Percentiles rank a stretch among this genome's conserved stretches.
Evolutionary conservation across 2,797 vertebrate species (phyloP).

Genomic region (Astyanax mexicanus): DNA sequence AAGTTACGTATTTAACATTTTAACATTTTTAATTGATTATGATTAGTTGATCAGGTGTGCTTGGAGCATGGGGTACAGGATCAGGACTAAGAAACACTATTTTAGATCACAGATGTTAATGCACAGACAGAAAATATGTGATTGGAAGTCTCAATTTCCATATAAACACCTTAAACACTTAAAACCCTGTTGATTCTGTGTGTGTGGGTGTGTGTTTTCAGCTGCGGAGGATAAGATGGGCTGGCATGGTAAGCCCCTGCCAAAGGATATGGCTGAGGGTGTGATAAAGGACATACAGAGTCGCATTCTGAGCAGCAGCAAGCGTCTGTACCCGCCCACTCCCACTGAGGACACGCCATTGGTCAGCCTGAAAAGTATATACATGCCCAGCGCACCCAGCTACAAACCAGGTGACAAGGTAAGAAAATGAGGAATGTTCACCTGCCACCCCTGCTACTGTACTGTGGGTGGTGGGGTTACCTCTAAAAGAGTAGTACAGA

Average conservation of each 20-base stretch:
- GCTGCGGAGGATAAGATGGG: constrained; percentile 93
- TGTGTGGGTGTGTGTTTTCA: constrained; percentile 60
- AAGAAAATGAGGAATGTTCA: constrained; percentile 6
- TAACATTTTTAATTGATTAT: too few species aligned
- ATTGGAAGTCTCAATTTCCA: too few species aligned
- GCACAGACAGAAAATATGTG: too few species aligned
- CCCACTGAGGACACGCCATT: constrained; percentile 87
- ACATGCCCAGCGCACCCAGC: constrained; percentile 88
- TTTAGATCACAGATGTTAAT: too few species aligned
- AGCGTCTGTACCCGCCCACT: constrained; percentile 85
- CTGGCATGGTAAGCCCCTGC: constrained; percentile 93
- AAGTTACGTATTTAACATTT: too few species aligned
- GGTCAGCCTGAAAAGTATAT: constrained; percentile 87
- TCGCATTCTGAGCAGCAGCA: constrained; percentile 88
- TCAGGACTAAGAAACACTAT: too few species aligned
- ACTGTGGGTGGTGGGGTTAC: background rate
- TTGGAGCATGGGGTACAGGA: too few species aligned
- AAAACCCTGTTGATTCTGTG: too few species aligned
- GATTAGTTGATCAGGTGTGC: too few species aligned
- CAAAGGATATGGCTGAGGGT: constrained; percentile 92
- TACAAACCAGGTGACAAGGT: constrained; percentile 96
- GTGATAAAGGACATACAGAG: constrained; percentile 88
- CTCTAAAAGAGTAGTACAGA: too few species aligned
- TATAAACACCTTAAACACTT: too few species aligned
- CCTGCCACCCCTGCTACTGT: background rate